Evolutionary conservation across 2,797 vertebrate species (phyloP), one percentile per base, ranked within the genome.

Genomic region (Enteromius mattozi): DNA sequence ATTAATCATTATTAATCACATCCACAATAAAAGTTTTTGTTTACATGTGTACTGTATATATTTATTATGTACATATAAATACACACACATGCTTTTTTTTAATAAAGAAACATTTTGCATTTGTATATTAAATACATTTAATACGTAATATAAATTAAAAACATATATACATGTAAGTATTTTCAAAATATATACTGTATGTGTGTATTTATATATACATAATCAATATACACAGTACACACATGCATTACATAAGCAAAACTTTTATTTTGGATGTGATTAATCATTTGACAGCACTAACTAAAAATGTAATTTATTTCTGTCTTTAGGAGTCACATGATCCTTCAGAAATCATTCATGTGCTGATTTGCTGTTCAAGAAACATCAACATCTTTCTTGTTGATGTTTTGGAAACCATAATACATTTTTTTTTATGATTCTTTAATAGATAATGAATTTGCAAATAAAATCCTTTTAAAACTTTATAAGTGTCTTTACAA

Each of bases 241-340:
- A 21, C 7, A 54, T 56, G 8, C 21, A 24, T 24, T 24, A 24
- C n/a, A 24, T 59, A 24, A 59, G n/a, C n/a, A 59, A 59, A 59
- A 59, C n/a, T 0, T n/a, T 4, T 59, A 24, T 59, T 59, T 59
- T 59, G n/a, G 9, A 59, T 59, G 56, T 3, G n/a, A n/a, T 59
- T 24, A 59, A 59, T 24, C 1, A 3, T 24, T 59, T 59, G 54
- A 56, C 49, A n/a, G 21, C 51, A 59, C 54, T 2, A 12, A 12
- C 6, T 51, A n/a, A 54, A 74, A 75, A 54, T 8, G 3, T 4
- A 0, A 75, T 21, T n/a, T 54, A 54, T 75, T n/a, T 0, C 49
- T 37, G 30, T 54, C 30, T 75, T 75, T 19, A 54, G 30, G 30
- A 1, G 47, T 77, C 75, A 77, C 74, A 27, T 27, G 54, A 77